Conservation (phyloP, 2,113 vertebrate species). For the Gadus chalcogrammus region DNA sequence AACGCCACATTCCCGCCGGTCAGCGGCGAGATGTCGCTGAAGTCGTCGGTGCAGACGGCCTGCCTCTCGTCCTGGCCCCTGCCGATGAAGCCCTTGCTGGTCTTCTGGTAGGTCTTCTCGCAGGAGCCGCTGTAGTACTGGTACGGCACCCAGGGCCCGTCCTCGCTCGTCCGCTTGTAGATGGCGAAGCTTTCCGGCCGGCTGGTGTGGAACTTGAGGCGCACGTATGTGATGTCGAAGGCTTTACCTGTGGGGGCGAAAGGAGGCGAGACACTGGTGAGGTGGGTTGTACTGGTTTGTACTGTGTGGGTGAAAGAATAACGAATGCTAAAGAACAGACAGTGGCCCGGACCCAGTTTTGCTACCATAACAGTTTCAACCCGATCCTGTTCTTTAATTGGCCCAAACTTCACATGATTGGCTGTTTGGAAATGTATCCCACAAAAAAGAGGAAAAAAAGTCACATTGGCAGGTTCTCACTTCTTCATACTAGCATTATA, state of each 20-base stretch:
- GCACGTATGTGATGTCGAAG: slow-evolving; percentile 96
- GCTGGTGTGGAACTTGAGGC: slow-evolving; percentile 97
- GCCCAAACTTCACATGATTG: no score
- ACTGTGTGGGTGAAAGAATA: no score
- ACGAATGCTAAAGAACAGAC: no score
- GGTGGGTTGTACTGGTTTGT: no score
- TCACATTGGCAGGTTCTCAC: no score
- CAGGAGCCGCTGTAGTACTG: slow-evolving; percentile 98
- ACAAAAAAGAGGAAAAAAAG: no score
- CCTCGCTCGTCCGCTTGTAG: slow-evolving; percentile 86
- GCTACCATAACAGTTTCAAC: no score
- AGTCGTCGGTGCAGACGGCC: slow-evolving; percentile 92
- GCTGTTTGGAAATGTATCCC: no score
- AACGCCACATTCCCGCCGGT: slow-evolving; percentile 96
- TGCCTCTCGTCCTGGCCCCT: slow-evolving; percentile 92
- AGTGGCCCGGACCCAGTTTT: no score
- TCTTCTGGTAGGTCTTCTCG: slow-evolving; percentile 87
- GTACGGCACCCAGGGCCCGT: slow-evolving; percentile 87
- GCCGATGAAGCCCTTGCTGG: slow-evolving; percentile 83
- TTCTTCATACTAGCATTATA: no score
- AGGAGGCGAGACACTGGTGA: neutral
- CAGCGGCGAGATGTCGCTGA: slow-evolving; percentile 98
- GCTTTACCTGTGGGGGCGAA: slow-evolving; percentile 78
- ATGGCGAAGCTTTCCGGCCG: slow-evolving; percentile 95
- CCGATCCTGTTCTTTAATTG: no score